A percentile compares a stretch with the other conserved stretches of the same genome.
These are phyloP conservation scores for Xiphias gladius DNA, from an alignment of 2,113 vertebrate species.

Conservation along the genomic window DNA sequence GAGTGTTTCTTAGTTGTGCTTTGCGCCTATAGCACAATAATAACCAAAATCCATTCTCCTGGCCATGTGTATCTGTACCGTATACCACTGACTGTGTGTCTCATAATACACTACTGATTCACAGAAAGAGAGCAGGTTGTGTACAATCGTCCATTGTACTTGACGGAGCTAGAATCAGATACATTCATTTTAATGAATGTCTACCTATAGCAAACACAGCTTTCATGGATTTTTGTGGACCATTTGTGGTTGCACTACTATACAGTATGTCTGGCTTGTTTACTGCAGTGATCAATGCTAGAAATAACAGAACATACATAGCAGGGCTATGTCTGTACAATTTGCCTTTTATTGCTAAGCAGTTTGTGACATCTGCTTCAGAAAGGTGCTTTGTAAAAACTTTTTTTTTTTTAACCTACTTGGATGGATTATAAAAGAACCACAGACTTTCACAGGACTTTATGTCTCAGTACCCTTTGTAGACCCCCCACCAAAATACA, in stretches of 20 bases:
- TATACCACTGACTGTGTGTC: background rate
- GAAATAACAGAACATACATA: conserved; percentile 1
- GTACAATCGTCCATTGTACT: background rate
- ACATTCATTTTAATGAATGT: conserved; percentile 40
- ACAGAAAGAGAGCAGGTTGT: background rate
- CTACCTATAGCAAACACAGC: conserved; percentile 30
- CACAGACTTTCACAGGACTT: background rate
- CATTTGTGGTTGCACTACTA: conserved; percentile 35
- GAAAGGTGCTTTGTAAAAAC: background rate
- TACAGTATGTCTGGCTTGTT: conserved; percentile 20
- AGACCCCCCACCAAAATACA: background rate
- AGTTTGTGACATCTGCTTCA: background rate
- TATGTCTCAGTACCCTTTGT: background rate
- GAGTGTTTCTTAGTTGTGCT: no score
- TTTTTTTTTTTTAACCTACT: background rate
- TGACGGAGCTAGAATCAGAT: background rate
- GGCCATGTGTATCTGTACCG: background rate
- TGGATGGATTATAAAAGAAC: background rate
- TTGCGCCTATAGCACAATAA: background rate
- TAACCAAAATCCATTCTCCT: background rate
- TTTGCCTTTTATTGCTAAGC: conserved; percentile 19
- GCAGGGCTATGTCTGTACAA: background rate
- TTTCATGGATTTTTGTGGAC: conserved; percentile 28
- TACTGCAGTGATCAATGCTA: conserved; percentile 11
- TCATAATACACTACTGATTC: background rate